Percentiles rank a stretch among this genome's conserved stretches.
Evolutionary conservation across 2,113 vertebrate species (phyloP).

Genomic region (Hyla sarda): DNA sequence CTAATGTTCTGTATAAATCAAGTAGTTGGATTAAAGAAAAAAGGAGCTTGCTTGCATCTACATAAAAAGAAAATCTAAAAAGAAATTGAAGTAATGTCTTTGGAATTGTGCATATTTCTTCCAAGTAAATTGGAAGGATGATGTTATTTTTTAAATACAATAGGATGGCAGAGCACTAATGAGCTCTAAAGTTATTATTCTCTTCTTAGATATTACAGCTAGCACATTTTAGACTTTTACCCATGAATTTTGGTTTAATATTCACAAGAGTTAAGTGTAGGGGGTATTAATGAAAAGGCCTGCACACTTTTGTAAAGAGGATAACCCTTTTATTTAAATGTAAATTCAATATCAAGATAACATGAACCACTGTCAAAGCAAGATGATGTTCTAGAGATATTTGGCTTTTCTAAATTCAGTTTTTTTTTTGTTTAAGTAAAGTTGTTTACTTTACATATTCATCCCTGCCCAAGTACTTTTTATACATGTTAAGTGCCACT

Average conservation of each 20-base stretch:
- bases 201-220: neutral
- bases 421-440: too few relatives aligned
- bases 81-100: neutral
- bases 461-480: too few relatives aligned
- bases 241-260: neutral
- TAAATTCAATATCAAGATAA: too few relatives aligned
- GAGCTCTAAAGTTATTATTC: neutral
- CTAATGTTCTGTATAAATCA: constrained; percentile 18
- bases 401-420: too few relatives aligned
- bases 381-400: too few relatives aligned
- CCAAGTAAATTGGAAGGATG: neutral
- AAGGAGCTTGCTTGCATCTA: neutral
- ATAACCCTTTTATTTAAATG: too few relatives aligned
- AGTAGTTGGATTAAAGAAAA: constrained; percentile 12
- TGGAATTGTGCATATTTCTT: constrained; percentile 9
- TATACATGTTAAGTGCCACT: too few relatives aligned
- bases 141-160: constrained; percentile 13
- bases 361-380: too few relatives aligned
- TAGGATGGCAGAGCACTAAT: neutral
- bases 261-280: neutral
- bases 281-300: neutral
- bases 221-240: too few relatives aligned
- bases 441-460: too few relatives aligned
- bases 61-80: constrained; percentile 22
- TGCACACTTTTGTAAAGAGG: neutral